Evolutionary conservation across 1,140 invertebrate genomes (phyloP).

Genomic region (Dendroctonus valens): DNA sequence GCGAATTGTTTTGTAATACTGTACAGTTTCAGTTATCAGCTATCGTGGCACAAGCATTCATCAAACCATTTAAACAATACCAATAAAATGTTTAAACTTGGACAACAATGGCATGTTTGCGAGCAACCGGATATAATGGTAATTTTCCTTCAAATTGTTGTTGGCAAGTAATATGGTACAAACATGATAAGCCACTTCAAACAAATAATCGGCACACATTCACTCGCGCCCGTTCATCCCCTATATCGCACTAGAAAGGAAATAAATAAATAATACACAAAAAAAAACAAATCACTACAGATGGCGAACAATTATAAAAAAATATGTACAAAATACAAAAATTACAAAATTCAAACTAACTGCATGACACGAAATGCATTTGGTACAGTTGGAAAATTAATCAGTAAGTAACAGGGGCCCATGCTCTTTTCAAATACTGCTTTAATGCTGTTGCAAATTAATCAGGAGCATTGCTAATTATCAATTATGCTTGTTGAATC

Average conservation of each 20-base stretch:
- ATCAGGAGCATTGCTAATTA: not conserved
- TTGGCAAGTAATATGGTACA: no score
- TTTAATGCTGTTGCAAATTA: slow-evolving; percentile 2
- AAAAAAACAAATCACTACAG: slow-evolving; percentile 11
- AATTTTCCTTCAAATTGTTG: no score
- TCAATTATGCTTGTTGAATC: not conserved
- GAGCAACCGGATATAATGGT: no score
- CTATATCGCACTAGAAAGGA: slow-evolving; percentile 3
- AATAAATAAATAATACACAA: slow-evolving; percentile 32
- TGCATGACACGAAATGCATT: slow-evolving; percentile 38
- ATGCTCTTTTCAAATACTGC: slow-evolving; percentile 4
- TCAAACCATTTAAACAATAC: not conserved
- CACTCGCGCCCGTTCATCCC: not conserved
- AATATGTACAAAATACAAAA: slow-evolving; percentile 38
- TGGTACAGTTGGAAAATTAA: slow-evolving; percentile 38
- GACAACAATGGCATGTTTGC: no score
- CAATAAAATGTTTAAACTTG: no score
- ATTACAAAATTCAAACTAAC: slow-evolving; percentile 34
- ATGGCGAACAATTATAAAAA: slow-evolving; percentile 26
- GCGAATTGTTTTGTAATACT: slow-evolving; percentile 42
- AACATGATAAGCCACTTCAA: no score
- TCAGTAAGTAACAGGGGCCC: slow-evolving; percentile 37
- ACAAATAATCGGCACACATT: not conserved
- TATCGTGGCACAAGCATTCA: slow-evolving; percentile 1
- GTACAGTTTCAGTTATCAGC: slow-evolving; percentile 36